Evolutionary conservation across 1,140 invertebrate genomes (phyloP).

Genomic region (Lepidostoma basale): DNA sequence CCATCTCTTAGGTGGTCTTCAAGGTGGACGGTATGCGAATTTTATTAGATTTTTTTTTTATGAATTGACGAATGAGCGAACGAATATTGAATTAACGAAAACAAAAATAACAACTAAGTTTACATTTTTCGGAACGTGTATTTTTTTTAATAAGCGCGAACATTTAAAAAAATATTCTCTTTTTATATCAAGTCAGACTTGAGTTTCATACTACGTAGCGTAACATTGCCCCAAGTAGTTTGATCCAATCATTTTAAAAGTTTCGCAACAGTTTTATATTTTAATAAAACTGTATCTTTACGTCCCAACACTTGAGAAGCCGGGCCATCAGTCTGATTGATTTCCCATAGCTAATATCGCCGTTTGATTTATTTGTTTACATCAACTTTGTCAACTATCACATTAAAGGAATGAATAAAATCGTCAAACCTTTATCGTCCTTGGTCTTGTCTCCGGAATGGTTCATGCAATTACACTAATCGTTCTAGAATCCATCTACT

Average conservation of each 20-base stretch:
- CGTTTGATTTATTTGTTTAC: conserved; percentile 46
- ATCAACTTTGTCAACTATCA: conserved; percentile 39
- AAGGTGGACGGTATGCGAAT: too few species aligned
- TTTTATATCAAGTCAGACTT: not conserved
- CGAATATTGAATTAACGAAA: too few species aligned
- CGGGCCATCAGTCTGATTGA: conserved; percentile 43
- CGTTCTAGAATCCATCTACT: not conserved
- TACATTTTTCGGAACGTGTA: too few species aligned
- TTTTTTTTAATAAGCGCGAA: not conserved
- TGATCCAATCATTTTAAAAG: conserved; percentile 7
- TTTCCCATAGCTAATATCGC: conserved; percentile 37
- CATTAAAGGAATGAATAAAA: conserved; percentile 44
- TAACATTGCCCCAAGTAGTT: not conserved
- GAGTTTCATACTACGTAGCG: too few species aligned
- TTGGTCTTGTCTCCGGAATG: not conserved
- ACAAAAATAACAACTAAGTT: too few species aligned
- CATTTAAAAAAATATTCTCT: not conserved
- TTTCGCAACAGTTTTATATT: not conserved
- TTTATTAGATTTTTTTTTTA: too few species aligned
- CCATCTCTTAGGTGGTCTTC: too few species aligned
- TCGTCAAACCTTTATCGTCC: conserved; percentile 21
- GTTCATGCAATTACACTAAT: not conserved
- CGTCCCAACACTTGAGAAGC: not conserved
- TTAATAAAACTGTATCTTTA: not conserved
- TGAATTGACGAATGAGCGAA: too few species aligned